Conservation (phyloP, 2,797 vertebrate species). For the Tapera naevia region DNA sequence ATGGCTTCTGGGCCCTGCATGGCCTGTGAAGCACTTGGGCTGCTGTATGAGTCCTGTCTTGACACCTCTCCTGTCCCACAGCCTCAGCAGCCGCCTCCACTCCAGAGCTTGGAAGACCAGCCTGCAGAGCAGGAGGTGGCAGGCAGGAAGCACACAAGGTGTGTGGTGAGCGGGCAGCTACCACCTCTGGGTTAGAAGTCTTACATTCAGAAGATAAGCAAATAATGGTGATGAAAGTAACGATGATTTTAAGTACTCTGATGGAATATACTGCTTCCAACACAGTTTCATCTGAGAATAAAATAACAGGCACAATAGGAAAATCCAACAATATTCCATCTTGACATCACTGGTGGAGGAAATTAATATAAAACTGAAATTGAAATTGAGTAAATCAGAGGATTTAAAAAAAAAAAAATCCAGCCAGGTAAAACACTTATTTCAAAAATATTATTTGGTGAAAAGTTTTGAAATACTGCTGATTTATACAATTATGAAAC, state of each 20-base stretch:
- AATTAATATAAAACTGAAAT: neutral
- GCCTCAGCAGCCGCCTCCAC: neutral
- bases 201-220: neutral
- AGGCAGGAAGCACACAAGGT: fast-evolving
- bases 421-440: neutral
- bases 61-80: neutral
- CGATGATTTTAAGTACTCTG: neutral
- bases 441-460: neutral
- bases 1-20: fast-evolving
- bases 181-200: neutral
- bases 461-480: neutral
- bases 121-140: neutral
- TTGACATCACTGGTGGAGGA: neutral
- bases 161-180: fast-evolving
- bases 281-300: neutral
- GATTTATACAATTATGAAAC: neutral
- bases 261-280: neutral
- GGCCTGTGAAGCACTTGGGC: fast-evolving
- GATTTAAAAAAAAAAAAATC: neutral
- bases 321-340: neutral
- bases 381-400: neutral
- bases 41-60: neutral
- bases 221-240: neutral
- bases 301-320: neutral
- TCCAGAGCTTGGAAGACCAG: fast-evolving